Conservation (phyloP, 1,140 invertebrate genomes). For the Euborellia annulipes region DNA sequence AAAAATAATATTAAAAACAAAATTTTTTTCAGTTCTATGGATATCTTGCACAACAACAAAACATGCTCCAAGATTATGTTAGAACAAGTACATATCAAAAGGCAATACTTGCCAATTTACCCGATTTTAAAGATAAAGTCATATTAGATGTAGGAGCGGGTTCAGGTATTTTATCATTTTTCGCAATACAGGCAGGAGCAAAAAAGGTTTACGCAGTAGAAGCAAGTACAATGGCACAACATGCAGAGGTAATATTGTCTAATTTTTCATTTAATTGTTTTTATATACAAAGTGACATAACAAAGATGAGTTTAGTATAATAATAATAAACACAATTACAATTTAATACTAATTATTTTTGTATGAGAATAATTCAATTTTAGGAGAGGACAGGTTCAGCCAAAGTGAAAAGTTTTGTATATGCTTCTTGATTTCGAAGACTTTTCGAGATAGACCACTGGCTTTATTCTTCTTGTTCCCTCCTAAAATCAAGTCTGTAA, state of each 20-base stretch:
- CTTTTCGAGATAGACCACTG: too few species aligned
- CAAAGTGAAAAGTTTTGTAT: too few species aligned
- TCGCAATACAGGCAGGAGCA: slow-evolving; percentile 94
- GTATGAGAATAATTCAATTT: neutral
- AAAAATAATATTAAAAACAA: neutral
- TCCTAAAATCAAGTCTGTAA: too few species aligned
- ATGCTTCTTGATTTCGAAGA: too few species aligned
- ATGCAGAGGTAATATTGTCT: slow-evolving; percentile 56
- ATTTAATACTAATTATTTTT: slow-evolving; percentile 1
- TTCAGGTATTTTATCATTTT: slow-evolving; percentile 95
- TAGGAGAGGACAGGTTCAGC: neutral
- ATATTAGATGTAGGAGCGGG: slow-evolving; percentile 95
- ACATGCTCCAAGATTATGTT: slow-evolving; percentile 99
- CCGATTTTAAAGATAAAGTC: slow-evolving; percentile 85
- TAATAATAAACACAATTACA: neutral
- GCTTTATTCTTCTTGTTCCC: too few species aligned
- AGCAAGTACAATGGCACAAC: slow-evolving; percentile 94
- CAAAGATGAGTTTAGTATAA: neutral
- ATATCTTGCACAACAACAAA: slow-evolving; percentile 97
- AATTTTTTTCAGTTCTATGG: slow-evolving; percentile 80
- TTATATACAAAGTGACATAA: neutral
- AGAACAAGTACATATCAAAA: slow-evolving; percentile 96
- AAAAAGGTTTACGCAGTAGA: slow-evolving; percentile 96
- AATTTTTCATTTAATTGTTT: neutral
- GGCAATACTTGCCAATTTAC: slow-evolving; percentile 84